Percentiles rank a stretch among this genome's conserved stretches.
These are phyloP conservation scores for Alfaro cultratus DNA, from an alignment of 2,797 vertebrate genomes.

Conservation along the genomic window DNA sequence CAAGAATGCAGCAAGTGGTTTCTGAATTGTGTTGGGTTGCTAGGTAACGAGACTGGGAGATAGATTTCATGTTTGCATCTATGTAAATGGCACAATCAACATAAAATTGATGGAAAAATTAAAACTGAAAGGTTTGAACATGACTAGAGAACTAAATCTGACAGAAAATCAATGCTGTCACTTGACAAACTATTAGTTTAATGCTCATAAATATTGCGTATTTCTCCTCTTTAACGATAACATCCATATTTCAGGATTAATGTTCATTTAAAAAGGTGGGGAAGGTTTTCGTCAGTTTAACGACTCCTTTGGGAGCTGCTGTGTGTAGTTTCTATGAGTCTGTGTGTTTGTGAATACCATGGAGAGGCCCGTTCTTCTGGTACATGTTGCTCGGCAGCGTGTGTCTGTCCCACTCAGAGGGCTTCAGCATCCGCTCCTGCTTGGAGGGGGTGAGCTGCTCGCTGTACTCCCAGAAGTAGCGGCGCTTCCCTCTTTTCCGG, in stretches of 20 bases:
- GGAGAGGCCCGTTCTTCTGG: conserved; percentile 96
- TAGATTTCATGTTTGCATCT: not conserved
- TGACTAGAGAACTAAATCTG: not conserved
- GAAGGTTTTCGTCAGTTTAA: not conserved
- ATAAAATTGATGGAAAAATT: not conserved
- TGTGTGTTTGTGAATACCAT: conserved; percentile 82
- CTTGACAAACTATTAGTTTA: not conserved
- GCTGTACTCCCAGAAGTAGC: conserved; percentile 99
- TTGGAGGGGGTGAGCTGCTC: conserved; percentile 94
- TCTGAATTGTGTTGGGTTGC: no score
- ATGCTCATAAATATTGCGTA: not conserved
- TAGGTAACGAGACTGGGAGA: no score
- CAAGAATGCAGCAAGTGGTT: no score
- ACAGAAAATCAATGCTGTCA: not conserved
- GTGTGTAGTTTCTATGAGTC: not conserved
- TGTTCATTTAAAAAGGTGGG: not conserved
- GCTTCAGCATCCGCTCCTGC: conserved; percentile 94
- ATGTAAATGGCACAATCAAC: not conserved
- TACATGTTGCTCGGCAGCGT: conserved; percentile 98
- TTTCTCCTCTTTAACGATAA: not conserved
- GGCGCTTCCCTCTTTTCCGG: conserved; percentile 92
- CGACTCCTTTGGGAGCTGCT: not conserved
- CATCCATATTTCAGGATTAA: not conserved
- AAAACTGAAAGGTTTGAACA: not conserved
- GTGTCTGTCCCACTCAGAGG: conserved; percentile 95